Conservation (phyloP, 1,140 invertebrate species). For the Oryzaephilus surinamensis region DNA sequence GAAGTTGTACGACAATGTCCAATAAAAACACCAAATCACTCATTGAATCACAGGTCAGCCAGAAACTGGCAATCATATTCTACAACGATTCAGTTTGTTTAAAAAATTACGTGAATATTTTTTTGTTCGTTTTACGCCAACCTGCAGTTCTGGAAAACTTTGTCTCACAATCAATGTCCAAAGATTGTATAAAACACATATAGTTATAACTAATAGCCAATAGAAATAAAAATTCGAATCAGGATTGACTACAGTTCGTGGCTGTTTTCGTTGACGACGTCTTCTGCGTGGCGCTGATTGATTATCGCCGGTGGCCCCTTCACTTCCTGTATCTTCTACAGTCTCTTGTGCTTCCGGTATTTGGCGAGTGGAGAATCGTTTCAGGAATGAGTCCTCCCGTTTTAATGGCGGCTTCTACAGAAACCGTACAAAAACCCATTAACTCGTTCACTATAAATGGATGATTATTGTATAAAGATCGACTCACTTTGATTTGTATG, state of each 20-base stretch:
- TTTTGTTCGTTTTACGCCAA: conserved; percentile 22
- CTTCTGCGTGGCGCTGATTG: conserved; percentile 46
- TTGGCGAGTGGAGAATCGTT: conserved; percentile 86
- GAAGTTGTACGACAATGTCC: conserved; percentile 81
- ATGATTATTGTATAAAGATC: no score
- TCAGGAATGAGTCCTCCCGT: conserved; percentile 88
- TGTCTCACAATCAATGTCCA: conserved; percentile 93
- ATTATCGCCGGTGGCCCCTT: conserved; percentile 48
- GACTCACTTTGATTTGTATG: no score
- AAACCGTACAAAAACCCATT: neutral
- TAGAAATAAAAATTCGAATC: conserved; percentile 94
- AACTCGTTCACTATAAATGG: no score
- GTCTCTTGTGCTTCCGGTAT: conserved; percentile 78
- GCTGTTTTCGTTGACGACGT: conserved; percentile 53
- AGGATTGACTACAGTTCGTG: conserved; percentile 84
- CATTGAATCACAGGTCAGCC: conserved; percentile 72
- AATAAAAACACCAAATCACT: conserved; percentile 78
- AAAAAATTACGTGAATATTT: neutral
- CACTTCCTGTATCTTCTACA: conserved; percentile 57
- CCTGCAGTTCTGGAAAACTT: conserved; percentile 86
- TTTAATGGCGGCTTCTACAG: conserved; percentile 69
- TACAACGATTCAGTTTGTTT: no score
- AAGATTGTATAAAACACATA: conserved; percentile 86
- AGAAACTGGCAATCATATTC: conserved; percentile 55
- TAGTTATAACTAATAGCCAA: conserved; percentile 81